Base-by-base conservation (phyloP, 2,888 invertebrate genomes). In the Axea sp. region DNA sequence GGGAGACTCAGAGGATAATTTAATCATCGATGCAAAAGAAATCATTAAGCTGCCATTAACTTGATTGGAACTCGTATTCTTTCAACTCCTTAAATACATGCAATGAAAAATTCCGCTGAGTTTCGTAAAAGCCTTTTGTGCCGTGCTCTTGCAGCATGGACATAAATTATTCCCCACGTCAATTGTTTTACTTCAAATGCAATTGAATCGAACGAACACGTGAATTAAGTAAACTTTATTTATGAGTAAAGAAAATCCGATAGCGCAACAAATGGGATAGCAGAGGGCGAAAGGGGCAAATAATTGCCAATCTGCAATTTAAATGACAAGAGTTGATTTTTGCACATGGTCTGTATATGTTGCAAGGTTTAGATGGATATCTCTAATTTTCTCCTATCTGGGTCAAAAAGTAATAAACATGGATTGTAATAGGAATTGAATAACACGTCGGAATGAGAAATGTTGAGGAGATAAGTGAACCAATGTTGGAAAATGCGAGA, bases 61-160 rank as follows among this genome's bases (percentile, higher is more conserved):
- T n/a, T n/a, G n/a, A n/a, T n/a, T n/a, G n/a, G n/a, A n/a, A n/a
- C n/a, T n/a, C n/a, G n/a, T n/a, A n/a, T n/a, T n/a, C n/a, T n/a
- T n/a, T n/a, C n/a, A n/a, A n/a, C n/a, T n/a, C n/a, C n/a, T 28
- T 47, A 11, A 39, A 14, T 6, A 7, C 7, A 28, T 7, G 22
- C 17, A 19, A 41, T 5, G 26, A 67, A 47, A 67, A 47, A 45
- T 28, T 22, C 9, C 15, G 8, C 4, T 0, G 5, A 33, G 33
- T 64, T 45, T 64, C 35, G 53, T 35, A 64, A 64, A 64, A 53
- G 43, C 19, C 53, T 53, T 43, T 64, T 62, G 53, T 64, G 37
- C 35, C 53, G 14, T 12, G 24, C 11, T 35, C 3, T 22, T 45
- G 8, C 31, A 7, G 15, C 5, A n/a, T 4, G 14, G 17, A 35